Evolutionary conservation across 2,113 vertebrate genomes (phyloP), one percentile per base, ranked within the genome.

Genomic region (Fukomys damarensis): DNA sequence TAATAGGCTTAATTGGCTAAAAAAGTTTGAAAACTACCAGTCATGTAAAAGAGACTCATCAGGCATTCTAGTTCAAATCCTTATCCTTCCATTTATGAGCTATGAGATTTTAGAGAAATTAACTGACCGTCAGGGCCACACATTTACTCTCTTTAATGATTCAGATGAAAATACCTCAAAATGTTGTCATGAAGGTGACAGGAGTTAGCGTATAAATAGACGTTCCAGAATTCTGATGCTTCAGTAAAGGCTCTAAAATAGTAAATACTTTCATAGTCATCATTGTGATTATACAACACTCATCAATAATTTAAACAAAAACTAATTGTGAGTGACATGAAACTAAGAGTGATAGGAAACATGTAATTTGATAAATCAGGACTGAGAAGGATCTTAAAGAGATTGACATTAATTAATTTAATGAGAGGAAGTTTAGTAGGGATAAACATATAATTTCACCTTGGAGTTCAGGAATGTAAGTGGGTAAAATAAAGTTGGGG

Each of bases 251-350:
- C 22, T 54, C 87, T 52, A 79, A 83, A 65, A 70, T 63, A 70
- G 1, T 61, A 46, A 91, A 22, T 46, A 24, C 12, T 9, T 43
- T 88, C 28, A 58, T 59, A 49, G 19, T 38, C 70, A 84, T 86
- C 80, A 32, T 7, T 94, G 32, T 91, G 74, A 74, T 86, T 65
- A 26, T 68, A 20, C 14, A 81, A 28, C 17, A 41, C 43, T 26
- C 43, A 89, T 63, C 46, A 49, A 10, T 92, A 93, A 92, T 86
- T 93, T 63, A 86, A 49, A 89, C 28, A 30, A 74, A 90, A 59
- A 52, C 13, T 90, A 92, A 89, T 63, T 76, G 30, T 91, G 83
- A 59, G 17, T 89, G 83, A 68, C 32, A 52, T 22, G 28, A 83
- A 91, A 20, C 4, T 65, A 32, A 56, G 63, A 84, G 43, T 24